These are phyloP conservation scores for Sminthurinus signatus DNA, from an alignment of 1,140 invertebrate genomes.

Conservation along the genomic window DNA sequence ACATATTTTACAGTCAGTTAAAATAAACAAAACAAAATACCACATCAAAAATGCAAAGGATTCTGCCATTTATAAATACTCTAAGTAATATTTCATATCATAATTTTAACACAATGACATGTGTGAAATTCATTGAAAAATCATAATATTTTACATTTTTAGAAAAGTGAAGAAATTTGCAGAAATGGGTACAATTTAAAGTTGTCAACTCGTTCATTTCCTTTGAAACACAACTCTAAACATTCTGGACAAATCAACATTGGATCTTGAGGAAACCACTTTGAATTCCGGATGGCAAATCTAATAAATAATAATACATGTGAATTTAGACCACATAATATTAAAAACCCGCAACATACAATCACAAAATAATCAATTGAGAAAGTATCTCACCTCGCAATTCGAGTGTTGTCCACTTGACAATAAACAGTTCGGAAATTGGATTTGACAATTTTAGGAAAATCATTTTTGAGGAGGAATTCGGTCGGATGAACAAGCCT, in stretches of 20 bases:
- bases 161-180: neutral
- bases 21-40: too few species aligned
- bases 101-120: too few species aligned
- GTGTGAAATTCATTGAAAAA: too few species aligned
- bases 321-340: neutral
- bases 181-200: neutral
- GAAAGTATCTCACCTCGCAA: neutral
- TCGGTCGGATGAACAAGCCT: neutral
- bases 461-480: neutral
- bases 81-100: too few species aligned
- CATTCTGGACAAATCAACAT: slow-evolving; percentile 3
- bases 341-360: neutral
- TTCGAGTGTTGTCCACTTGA: slow-evolving; percentile 1
- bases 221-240: neutral
- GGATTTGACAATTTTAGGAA: neutral
- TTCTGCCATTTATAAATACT: too few species aligned
- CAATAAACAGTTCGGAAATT: slow-evolving; percentile 4
- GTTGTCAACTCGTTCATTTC: neutral
- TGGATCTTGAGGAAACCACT: slow-evolving; percentile 4
- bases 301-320: neutral
- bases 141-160: neutral
- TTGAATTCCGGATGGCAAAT: neutral
- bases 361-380: neutral
- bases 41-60: too few species aligned
- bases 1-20: too few species aligned